Conservation (phyloP, 2,113 vertebrate species). For the Propithecus coquereli region DNA sequence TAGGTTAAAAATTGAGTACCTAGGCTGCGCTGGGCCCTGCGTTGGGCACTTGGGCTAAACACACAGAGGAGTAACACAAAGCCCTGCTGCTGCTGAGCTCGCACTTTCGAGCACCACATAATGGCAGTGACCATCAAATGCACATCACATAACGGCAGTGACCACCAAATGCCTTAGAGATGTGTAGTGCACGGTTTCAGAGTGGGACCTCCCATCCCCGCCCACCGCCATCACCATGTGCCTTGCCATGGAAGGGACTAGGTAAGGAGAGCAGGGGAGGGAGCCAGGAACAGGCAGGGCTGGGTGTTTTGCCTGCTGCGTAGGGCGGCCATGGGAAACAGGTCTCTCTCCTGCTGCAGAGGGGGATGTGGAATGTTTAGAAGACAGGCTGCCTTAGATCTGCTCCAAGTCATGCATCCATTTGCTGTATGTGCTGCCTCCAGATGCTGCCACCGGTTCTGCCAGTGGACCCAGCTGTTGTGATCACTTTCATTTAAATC, state of each 20-base stretch:
- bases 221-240: accelerated
- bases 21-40: accelerated
- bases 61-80: accelerated
- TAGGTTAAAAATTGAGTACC: not conserved
- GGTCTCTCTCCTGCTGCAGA: not conserved
- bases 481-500: accelerated
- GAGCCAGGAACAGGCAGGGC: not conserved
- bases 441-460: accelerated
- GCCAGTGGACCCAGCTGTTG: accelerated
- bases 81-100: accelerated
- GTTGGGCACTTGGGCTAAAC: accelerated
- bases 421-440: not conserved
- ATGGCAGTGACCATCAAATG: too few species aligned
- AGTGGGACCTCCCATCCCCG: accelerated
- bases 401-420: accelerated
- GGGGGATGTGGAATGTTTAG: accelerated
- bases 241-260: not conserved
- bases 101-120: accelerated
- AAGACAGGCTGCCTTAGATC: not conserved
- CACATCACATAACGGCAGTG: accelerated
- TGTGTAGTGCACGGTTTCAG: accelerated
- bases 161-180: accelerated
- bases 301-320: not conserved
- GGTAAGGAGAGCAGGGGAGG: not conserved
- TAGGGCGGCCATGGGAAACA: not conserved